A percentile compares a stretch with the other conserved stretches of the same genome.
Evolutionary conservation across 2,888 invertebrate genomes (phyloP).

Genomic region (Pantelozetes paolii): DNA sequence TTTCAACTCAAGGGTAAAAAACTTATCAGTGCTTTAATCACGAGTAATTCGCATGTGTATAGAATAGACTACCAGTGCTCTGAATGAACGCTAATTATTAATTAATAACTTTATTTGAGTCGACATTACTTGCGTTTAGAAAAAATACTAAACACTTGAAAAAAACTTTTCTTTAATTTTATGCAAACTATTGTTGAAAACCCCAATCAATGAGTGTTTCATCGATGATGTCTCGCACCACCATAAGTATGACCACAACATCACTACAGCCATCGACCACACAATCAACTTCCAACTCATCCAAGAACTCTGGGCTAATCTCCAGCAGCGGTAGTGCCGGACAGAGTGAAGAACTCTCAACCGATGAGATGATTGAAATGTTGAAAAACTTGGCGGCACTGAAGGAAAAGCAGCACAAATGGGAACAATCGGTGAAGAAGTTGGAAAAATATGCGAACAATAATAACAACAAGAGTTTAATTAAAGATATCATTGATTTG

Average conservation of each 20-base stretch:
- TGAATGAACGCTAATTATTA: no score
- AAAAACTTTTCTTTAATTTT: no score
- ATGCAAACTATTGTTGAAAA: no score
- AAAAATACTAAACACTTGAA: no score
- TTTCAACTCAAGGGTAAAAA: no score
- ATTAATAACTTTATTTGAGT: no score
- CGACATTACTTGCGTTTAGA: no score
- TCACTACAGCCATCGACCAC: not conserved
- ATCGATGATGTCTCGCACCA: not conserved
- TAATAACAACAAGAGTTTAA: slow-evolving; percentile 25
- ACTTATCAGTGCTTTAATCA: no score
- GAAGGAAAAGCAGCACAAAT: slow-evolving; percentile 37
- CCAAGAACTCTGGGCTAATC: not conserved
- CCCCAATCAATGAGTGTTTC: no score
- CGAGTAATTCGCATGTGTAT: no score
- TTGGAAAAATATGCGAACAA: not conserved
- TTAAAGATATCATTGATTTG: slow-evolving; percentile 40
- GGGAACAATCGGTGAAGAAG: slow-evolving; percentile 38
- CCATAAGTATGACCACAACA: slow-evolving; percentile 10
- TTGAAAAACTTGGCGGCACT: slow-evolving; percentile 38
- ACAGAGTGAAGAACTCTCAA: not conserved
- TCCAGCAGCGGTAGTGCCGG: not conserved
- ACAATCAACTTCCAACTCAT: not conserved
- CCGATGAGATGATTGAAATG: slow-evolving; percentile 37
- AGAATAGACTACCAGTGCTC: no score